Base-by-base conservation (phyloP, 2,797 vertebrate species). In the Nyctibius grandis region DNA sequence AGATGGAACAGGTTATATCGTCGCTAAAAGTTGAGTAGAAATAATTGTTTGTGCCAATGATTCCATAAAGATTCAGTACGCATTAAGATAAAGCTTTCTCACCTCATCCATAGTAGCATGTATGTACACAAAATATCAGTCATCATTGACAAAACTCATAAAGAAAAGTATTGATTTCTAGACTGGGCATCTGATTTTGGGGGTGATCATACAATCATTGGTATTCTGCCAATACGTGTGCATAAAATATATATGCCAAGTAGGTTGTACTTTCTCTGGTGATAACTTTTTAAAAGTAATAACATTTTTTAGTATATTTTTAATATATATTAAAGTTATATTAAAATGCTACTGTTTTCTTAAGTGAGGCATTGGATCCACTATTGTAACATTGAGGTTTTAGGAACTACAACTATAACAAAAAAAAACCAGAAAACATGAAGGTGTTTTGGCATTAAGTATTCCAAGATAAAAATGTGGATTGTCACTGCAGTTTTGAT, bases 221-320 rank as follows among this genome's bases (percentile, higher is more conserved):
- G 1, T 3, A 51, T 12, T 47, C 19, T 8, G 6, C 21, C 2
- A 65, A 57, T 28, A 48, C 0, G 0, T 6, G 4, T 40, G 4
- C 2, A 7, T 42, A 33, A 79, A 44, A 78, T 36, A 45, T 4
- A 22, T 23, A 16, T n/a, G 17, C 4, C 15, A 45, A 64, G 7
- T 23, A 2, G 2, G 5, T 72, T 61, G 20, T 23, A 38, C 1
- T 22, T 87, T 60, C 9, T 61, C 22, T 26, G 16, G 9, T 44
- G 5, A 29, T 22, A 63, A 21, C 6, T 13, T 69, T 72, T 77
- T 1, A 4, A 42, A 80, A 28, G 5, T 18, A 20, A 31, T 8
- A 12, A 17, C 0, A 2, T 3, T 48, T 73, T 73, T 47, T 57
- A 13, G 3, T 34, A 6, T 36, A 53, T 25, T 44, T 28, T 61